Evolutionary conservation across 2,797 vertebrate genomes (phyloP), one percentile per base, ranked within the genome.

Genomic region (Danionella dracula): DNA sequence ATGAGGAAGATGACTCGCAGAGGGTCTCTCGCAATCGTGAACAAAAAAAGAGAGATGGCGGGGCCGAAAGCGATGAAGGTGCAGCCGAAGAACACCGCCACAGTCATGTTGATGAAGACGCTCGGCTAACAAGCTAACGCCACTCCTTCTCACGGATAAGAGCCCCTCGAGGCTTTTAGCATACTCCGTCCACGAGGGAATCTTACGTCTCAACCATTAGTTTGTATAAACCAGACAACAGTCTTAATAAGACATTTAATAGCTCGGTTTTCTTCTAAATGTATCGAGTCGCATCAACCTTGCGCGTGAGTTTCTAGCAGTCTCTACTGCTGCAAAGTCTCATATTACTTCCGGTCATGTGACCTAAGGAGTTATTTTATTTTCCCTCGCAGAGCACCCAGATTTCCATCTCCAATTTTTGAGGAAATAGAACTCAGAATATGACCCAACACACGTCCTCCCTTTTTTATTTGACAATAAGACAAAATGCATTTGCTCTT

Each of bases 1-100:
- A 92, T 92, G 42, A 92, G 90, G 75, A 92, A 91, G 65, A 93
- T 91, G 48, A 93, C 84, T 55, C 89, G 74, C 1, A 93, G 78
- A 23, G 92, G 88, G 45, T 92, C 90, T 31, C 83, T 78, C 72
- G 92, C 88, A 71, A 93, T 87, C 34, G 92, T 93, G 65, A 93
- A 89, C 68, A 92, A 40, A 78, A 92, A 93, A 61, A 93, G 80
- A 5, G 91, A 76, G 49, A 90, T 72, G 11, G 90, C 89, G 0
- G 90, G 91, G 68, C 90, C 91, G 58, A 92, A 91, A 6, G 90
- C 89, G 55, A 92, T 86, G 72, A 90, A 91, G 51, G 90, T 87
- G 75, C 90, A 92, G 62, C 89, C 90, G 75, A 90, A 91, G 71
- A 93, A 91, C 74, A 90, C 87, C 2, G 86, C 76, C 7, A 88